Evolutionary conservation across 1,140 invertebrate genomes (phyloP).

Genomic region (Choristoneura fumiferana): DNA sequence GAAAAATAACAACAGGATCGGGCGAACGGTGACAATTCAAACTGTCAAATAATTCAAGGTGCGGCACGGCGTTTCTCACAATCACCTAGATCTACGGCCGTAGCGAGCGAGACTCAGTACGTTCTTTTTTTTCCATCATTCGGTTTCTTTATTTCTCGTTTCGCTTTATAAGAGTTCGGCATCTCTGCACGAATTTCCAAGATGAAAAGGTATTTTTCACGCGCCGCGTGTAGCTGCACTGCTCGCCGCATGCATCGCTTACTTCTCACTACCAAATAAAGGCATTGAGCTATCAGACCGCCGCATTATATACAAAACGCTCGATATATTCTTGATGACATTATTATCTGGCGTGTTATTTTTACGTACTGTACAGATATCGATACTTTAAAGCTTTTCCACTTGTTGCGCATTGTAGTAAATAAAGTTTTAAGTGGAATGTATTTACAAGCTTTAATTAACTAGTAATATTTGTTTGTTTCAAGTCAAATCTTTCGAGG

Average conservation of each 20-base stretch:
- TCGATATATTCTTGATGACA: too few relatives aligned
- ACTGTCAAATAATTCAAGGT: constrained; percentile 74
- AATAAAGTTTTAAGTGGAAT: too few relatives aligned
- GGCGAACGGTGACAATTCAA: constrained; percentile 63
- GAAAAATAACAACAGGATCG: constrained; percentile 61
- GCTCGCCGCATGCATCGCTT: constrained; percentile 33
- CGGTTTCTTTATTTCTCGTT: constrained; percentile 66
- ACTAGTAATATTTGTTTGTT: too few relatives aligned
- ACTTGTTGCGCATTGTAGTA: too few relatives aligned
- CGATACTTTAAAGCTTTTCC: too few relatives aligned
- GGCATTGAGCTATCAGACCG: background rate
- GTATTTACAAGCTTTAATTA: too few relatives aligned
- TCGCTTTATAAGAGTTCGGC: constrained; percentile 67
- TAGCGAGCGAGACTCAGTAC: constrained; percentile 46
- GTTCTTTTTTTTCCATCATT: constrained; percentile 59
- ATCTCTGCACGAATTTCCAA: constrained; percentile 67
- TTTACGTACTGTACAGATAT: too few relatives aligned
- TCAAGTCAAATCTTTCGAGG: too few relatives aligned
- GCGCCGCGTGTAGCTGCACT: constrained; percentile 39
- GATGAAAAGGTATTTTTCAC: constrained; percentile 72
- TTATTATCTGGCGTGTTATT: too few relatives aligned
- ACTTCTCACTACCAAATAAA: constrained; percentile 8
- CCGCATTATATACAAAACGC: background rate
- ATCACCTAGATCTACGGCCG: constrained; percentile 69
- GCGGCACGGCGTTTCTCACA: constrained; percentile 65